A percentile compares a stretch with the other conserved stretches of the same genome.
phyloP scores from a whole-genome alignment of 2,797 vertebrate species.

The Graptemys geographica region DNA sequence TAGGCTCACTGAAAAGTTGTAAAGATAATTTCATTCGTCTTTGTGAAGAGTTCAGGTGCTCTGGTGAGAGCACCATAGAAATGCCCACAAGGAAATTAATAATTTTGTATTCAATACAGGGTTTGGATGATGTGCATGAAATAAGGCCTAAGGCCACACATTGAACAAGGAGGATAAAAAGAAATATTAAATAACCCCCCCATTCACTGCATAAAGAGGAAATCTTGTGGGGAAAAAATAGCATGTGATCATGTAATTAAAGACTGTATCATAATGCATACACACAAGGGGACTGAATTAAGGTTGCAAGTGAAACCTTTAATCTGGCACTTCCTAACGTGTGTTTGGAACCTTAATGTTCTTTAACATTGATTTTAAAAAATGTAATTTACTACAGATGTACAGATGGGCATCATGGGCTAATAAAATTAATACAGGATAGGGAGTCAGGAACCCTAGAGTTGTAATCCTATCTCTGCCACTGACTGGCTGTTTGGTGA shows the following conservation, averaged over 20 bases:
- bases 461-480: neutral
- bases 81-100: slow-evolving; percentile 28
- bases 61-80: slow-evolving; percentile 25
- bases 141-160: neutral
- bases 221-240: neutral
- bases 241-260: neutral
- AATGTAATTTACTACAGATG: neutral
- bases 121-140: neutral
- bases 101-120: neutral
- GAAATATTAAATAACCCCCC: neutral
- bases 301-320: neutral
- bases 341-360: neutral
- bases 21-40: neutral
- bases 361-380: neutral
- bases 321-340: neutral
- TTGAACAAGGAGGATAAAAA: slow-evolving; percentile 12
- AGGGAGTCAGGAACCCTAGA: neutral
- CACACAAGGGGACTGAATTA: neutral
- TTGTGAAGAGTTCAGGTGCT: neutral
- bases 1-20: neutral
- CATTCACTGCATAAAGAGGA: neutral
- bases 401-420: neutral
- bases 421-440: neutral
- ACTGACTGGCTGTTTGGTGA: neutral
- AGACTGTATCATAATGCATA: neutral